Evolutionary conservation across 2,797 vertebrate species (phyloP).

Genomic region (Rhinogobio ventralis): DNA sequence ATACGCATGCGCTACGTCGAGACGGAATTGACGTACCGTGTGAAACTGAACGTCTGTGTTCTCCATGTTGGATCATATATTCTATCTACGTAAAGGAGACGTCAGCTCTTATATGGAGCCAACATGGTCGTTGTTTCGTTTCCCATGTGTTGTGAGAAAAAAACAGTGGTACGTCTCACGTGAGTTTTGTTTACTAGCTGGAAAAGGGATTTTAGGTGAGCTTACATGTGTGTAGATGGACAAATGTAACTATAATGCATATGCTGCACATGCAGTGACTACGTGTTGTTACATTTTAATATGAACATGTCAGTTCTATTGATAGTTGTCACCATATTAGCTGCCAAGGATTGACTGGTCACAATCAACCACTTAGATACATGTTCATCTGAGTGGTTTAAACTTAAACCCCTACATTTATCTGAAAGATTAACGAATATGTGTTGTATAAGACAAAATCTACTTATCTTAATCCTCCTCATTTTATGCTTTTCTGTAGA

Average conservation of each 20-base stretch:
- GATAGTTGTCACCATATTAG: neutral
- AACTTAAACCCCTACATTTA: neutral
- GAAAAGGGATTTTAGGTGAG: slow-evolving; percentile 49
- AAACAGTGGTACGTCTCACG: slow-evolving; percentile 63
- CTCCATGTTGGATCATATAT: slow-evolving; percentile 70
- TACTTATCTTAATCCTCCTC: neutral
- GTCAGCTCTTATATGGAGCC: slow-evolving; percentile 26
- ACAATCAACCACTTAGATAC: neutral
- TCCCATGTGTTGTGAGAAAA: neutral
- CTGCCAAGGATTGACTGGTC: too few species aligned
- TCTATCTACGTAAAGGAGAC: accelerated
- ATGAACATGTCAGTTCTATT: neutral
- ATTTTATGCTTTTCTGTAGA: neutral
- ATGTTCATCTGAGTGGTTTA: neutral
- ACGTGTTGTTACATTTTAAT: neutral
- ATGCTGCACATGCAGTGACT: neutral
- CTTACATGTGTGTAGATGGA: neutral
- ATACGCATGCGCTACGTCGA: slow-evolving; percentile 71
- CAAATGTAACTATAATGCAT: neutral
- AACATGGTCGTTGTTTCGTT: slow-evolving; percentile 69
- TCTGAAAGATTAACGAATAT: neutral
- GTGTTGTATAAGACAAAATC: neutral
- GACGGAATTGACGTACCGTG: slow-evolving; percentile 42
- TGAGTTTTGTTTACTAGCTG: slow-evolving; percentile 82
- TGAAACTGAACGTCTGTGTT: slow-evolving; percentile 56